Base-by-base conservation (phyloP, 2,113 vertebrate species). In the Pristiophorus japonicus region DNA sequence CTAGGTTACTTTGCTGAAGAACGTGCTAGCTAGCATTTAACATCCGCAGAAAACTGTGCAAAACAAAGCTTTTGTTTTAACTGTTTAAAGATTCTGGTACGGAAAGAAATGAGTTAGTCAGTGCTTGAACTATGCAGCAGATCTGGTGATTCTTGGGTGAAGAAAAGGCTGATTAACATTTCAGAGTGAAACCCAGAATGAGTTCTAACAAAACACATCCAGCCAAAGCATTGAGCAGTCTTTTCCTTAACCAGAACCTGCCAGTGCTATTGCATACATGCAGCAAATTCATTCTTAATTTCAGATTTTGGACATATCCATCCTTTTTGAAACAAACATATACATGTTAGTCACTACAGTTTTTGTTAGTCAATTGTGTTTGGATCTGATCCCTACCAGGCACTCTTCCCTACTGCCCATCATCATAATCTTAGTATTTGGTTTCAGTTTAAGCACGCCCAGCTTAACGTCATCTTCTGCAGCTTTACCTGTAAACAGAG, bases 381-480 rank as follows among this genome's bases (percentile, higher is more conserved):
- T 63, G 30, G 59, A 94, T 73, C 63, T 45, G 66, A 47, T 94
- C 45, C 93, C 96, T 98, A 99, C 99, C 98, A 99, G 97, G 97
- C 98, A 98, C 97, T 99, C 99, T 96, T 99, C 99, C 97, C 99
- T 98, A 96, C 98, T 99, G 95, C 99, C 99, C 99, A 99, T 99
- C 99, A 99, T 99, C 99, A 99, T 99, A 96, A 99, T 99, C 98
- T 99, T 99, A 95, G 99, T 99, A 98, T 99, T 99, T 95, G 99
- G 99, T 97, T 99, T 99, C 96, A 99, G 97, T 97, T 99, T 99
- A 96, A 99, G 97, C 95, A 98, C 97, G 96, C 99, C 99, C 97
- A 99, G 98, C 97, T 99, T 99, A 96, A 99, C 98, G 95, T 98
- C 98, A 97, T 99, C 98, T 96, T 99, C 99, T 96, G 99, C 99